Evolutionary conservation across 2,888 invertebrate genomes (phyloP), one percentile per base, ranked within the genome.

Genomic region (Leucophora obtusa): DNA sequence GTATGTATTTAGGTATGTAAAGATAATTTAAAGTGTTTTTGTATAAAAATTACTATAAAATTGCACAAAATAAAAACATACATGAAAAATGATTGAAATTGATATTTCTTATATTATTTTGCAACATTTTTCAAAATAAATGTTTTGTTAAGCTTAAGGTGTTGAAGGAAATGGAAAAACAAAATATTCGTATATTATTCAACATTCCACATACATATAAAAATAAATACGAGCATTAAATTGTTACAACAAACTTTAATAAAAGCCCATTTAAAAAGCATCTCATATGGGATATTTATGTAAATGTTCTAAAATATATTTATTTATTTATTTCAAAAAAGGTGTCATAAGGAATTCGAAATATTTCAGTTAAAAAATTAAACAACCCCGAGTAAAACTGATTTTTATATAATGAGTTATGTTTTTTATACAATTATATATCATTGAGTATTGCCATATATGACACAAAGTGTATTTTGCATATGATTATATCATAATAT

Each of bases 1-100:
- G n/a, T n/a, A n/a, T n/a, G n/a, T n/a, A n/a, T n/a, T n/a, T n/a
- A n/a, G 33, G 74, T 51, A 51, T 60, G 43, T n/a, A 21, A 21
- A 74, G 0, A 75, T 62, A 68, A 62, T 68, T 75, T 68, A 15
- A 66, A 66, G 53, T 53, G 15, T 53, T 66, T 60, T 47, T 66
- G 6, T 62, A 15, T 14, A 54, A 59, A 66, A 59, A 53, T 68
- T 54, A 60, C 28, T 53, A n/a, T 15, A 72, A 72, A 72, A 56
- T 21, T 3, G 66, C 53, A 38, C 21, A 50, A 50, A 47, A 17
- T 51, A 17, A 38, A 35, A 59, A 70, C 56, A 59, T 35, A n/a
- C 60, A 21, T 50, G 63, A 58, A 35, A 70, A 70, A 66, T 70
- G 15, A 66, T 54, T 66, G 21, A 56, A 28, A 74, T 33, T 65